Evolutionary conservation across 2,113 vertebrate species (phyloP), one percentile per base, ranked within the genome.

Genomic region (Muntiacus reevesi): DNA sequence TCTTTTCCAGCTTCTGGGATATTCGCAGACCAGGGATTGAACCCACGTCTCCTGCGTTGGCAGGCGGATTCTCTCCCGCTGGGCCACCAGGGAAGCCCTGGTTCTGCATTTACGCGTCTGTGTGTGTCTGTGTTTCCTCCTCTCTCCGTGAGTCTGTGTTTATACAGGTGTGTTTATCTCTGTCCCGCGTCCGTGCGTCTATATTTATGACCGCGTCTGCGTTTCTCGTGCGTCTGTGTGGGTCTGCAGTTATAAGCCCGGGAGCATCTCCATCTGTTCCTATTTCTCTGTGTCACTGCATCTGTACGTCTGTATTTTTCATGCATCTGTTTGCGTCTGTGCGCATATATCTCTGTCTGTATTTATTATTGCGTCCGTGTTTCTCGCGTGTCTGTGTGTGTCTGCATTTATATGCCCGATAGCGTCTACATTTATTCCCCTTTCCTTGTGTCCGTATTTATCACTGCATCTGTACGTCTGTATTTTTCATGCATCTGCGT

Each of bases 181-280:
- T 50, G 47, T 50, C 47, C 12, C 3, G 47, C 10, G 9, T 52
- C 76, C 0, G 1, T 4, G 79, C 28, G 33, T 9, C 33, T 67
- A 0, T 64, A 0, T n/a, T 17, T n/a, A 17, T 9, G 3, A 7
- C 15, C 17, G 5, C 0, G 27, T 50, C 45, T 0, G 8, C 10
- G 27, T 79, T 19, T 64, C 62, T n/a, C 1, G 7, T 4, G 14
- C 1, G 0, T 33, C 30, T 64, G 14, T 8, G 60, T 33, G 60
- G 30, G 30, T 16, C 30, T 33, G 60, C 60, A 15, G 5, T 15
- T 62, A 30, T 16, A 33, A 7, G 3, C 62, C 62, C 13, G 1
- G 30, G 7, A 64, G 62, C 15, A 0, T 17, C 30, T 33, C 0
- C 8, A 17, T 17, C 3, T 64, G 1, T 33, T 33, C 15, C 7